phyloP scores from a whole-genome alignment of 2,797 vertebrate species.

The Thripadectes ignobilis region DNA sequence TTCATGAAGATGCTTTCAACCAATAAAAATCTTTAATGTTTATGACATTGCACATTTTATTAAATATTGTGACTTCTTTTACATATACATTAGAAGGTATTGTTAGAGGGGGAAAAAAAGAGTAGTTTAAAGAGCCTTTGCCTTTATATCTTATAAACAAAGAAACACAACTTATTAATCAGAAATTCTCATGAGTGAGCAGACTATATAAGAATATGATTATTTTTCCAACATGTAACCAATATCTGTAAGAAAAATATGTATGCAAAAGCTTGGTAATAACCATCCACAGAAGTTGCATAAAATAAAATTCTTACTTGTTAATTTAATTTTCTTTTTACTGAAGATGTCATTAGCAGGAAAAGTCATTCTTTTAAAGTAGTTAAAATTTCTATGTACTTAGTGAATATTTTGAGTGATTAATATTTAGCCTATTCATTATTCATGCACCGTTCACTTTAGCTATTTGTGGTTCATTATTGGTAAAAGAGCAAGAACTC shows the following conservation, averaged over 20 bases:
- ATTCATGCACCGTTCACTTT: slow-evolving; percentile 32
- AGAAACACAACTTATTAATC: background rate
- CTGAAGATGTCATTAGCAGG: background rate
- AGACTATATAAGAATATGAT: background rate
- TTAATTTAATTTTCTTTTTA: background rate
- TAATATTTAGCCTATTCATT: slow-evolving; percentile 42
- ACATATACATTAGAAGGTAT: background rate
- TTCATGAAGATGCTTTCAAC: slow-evolving; percentile 14
- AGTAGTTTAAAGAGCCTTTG: background rate
- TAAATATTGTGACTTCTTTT: slow-evolving; percentile 38
- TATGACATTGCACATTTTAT: slow-evolving; percentile 6
- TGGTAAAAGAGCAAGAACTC: background rate
- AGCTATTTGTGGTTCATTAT: slow-evolving; percentile 4
- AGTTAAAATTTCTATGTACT: slow-evolving; percentile 35
- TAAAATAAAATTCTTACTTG: background rate
- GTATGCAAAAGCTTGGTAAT: background rate
- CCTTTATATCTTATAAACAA: background rate
- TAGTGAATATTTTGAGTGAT: slow-evolving; percentile 34
- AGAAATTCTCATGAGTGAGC: background rate
- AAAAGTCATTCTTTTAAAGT: slow-evolving; percentile 1
- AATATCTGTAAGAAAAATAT: background rate
- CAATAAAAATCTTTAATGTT: slow-evolving; percentile 13
- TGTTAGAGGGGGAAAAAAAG: background rate
- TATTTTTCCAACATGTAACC: background rate
- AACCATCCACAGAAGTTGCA: background rate